A percentile compares a stretch with the other conserved stretches of the same genome.
These are phyloP conservation scores for Drosophila niveifrons DNA, from an alignment of 2,888 invertebrate species.

Conservation along the genomic window DNA sequence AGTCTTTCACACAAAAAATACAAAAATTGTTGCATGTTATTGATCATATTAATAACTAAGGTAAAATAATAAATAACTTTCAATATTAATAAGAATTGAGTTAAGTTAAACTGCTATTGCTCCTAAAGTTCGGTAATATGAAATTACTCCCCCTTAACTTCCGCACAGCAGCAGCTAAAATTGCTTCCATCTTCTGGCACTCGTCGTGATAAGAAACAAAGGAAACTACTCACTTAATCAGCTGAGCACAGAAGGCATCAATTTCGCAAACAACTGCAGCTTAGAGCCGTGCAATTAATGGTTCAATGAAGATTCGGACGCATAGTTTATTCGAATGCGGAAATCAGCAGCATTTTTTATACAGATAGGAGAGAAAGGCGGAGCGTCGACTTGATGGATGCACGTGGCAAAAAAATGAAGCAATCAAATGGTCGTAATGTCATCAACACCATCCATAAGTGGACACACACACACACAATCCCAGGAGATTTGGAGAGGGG, in stretches of 20 bases:
- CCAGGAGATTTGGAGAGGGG: background rate
- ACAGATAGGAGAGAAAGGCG: slow-evolving; percentile 1
- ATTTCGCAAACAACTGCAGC: slow-evolving; percentile 23
- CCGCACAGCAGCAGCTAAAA: background rate
- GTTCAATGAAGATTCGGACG: slow-evolving; percentile 34
- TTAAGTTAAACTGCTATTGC: no score
- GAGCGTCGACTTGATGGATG: slow-evolving; percentile 55
- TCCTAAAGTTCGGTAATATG: no score
- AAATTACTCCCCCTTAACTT: background rate
- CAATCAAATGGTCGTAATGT: slow-evolving; percentile 77
- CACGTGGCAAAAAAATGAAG: slow-evolving; percentile 63
- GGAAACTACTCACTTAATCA: slow-evolving; percentile 34
- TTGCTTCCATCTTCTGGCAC: background rate
- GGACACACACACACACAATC: slow-evolving; percentile 43
- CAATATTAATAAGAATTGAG: no score
- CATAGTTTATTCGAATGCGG: slow-evolving; percentile 32
- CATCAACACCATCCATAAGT: slow-evolving; percentile 73
- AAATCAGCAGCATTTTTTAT: slow-evolving; percentile 39
- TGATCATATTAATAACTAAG: no score
- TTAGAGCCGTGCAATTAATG: slow-evolving; percentile 49
- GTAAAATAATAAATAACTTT: no score
- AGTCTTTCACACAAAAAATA: no score
- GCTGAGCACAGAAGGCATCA: slow-evolving; percentile 30
- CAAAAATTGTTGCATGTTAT: no score
- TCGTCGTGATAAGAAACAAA: slow-evolving; percentile 23